phyloP scores from a whole-genome alignment of 2,888 invertebrate genomes.

The Noctua janthe region DNA sequence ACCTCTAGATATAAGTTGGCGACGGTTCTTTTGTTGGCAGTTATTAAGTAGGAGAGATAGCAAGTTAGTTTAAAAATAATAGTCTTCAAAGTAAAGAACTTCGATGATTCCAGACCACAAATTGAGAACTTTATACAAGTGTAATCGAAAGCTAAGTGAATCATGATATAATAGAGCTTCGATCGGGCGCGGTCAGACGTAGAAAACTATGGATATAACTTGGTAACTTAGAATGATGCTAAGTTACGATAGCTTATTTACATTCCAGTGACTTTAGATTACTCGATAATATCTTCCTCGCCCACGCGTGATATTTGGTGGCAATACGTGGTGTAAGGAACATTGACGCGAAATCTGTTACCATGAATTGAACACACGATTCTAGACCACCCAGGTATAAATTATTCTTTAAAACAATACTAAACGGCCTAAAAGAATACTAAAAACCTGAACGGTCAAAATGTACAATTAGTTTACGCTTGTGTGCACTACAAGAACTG shows the following conservation, averaged over 20 bases:
- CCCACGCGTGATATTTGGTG: neutral
- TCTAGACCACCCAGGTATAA: neutral
- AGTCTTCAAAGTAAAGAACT: slow-evolving; percentile 20
- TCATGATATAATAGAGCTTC: slow-evolving; percentile 23
- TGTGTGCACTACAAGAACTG: neutral
- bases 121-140: slow-evolving; percentile 11
- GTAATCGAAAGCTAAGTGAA: slow-evolving; percentile 46
- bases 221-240: slow-evolving; percentile 9
- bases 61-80: neutral
- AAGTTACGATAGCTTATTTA: slow-evolving; percentile 39
- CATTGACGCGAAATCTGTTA: neutral
- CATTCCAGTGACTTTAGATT: slow-evolving; percentile 27
- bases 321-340: neutral
- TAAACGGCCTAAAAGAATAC: too few species aligned
- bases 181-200: slow-evolving; percentile 37
- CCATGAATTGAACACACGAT: neutral
- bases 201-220: slow-evolving; percentile 33
- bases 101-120: slow-evolving; percentile 25
- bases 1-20: neutral
- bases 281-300: slow-evolving; percentile 18
- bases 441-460: neutral
- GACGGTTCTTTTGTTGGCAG: neutral
- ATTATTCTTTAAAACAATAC: neutral
- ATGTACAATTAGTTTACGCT: neutral
- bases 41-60: neutral